Evolutionary conservation across 2,888 invertebrate species (phyloP).

Genomic region (Lampropteryx suffumata): DNA sequence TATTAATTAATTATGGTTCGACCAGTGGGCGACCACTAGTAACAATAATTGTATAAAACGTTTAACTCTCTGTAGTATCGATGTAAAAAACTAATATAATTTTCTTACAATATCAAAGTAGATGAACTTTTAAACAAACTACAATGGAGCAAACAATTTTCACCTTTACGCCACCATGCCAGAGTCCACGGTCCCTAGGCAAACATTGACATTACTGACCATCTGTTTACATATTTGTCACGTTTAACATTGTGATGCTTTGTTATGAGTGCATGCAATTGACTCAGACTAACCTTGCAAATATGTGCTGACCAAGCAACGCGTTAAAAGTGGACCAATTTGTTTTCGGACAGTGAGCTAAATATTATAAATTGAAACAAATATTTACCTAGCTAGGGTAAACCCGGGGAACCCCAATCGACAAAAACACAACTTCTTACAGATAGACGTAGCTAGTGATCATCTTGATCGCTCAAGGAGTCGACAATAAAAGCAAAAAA

Average conservation of each 20-base stretch:
- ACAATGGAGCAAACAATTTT: slow-evolving; percentile 3
- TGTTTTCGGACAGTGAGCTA: neutral
- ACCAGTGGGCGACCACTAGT: too few species aligned
- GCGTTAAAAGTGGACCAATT: slow-evolving; percentile 7
- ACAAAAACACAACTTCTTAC: too few species aligned
- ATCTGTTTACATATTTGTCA: slow-evolving; percentile 26
- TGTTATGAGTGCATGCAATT: slow-evolving; percentile 17
- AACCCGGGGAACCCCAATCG: too few species aligned
- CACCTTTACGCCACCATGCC: neutral
- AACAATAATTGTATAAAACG: too few species aligned
- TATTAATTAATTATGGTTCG: too few species aligned
- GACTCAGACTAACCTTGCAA: slow-evolving; percentile 14
- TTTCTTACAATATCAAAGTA: neutral
- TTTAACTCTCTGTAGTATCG: too few species aligned
- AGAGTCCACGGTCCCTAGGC: slow-evolving; percentile 12
- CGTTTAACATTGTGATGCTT: slow-evolving; percentile 24
- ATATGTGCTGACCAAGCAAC: slow-evolving; percentile 12
- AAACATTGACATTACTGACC: slow-evolving; percentile 18
- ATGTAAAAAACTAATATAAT: too few species aligned
- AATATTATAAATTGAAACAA: neutral
- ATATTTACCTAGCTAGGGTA: neutral
- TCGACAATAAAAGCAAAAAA: too few species aligned
- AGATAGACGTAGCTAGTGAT: too few species aligned
- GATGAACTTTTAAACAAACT: neutral
- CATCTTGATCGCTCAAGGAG: too few species aligned